Evolutionary conservation across 2,888 invertebrate genomes (phyloP), one percentile per base, ranked within the genome.

Genomic region (Dorcus hopei): DNA sequence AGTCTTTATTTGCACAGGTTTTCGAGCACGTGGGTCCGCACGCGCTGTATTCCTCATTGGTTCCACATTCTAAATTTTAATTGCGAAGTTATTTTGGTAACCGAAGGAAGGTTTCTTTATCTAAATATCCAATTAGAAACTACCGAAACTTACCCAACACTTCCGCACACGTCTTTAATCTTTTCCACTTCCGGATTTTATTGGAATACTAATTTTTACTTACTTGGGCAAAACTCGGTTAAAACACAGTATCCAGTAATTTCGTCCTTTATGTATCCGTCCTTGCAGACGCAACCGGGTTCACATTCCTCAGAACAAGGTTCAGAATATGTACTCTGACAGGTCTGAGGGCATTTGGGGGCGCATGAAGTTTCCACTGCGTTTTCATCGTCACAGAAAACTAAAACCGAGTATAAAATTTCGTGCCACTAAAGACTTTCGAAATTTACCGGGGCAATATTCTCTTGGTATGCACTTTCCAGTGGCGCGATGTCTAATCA

Each of bases 401-500:
- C 42, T 42, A 42, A 14, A 42, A 4, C 1, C 6, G 5, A 33
- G 5, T 7, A 7, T 33, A 5, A 33, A 33, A 33, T 33, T 33
- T 33, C 3, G 26, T 4, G 26, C 6, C 26, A 33, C 6, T 33
- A 4, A 33, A 14, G 14, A 1, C 14, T 14, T 14, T 14, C 1
- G 14, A 14, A 14, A 14, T 33, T 33, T 33, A 33, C 53, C 41
- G 43, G 54, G 54, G 50, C 58, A 58, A 9, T 39, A 9, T 3
- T 26, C 23, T 11, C 49, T 49, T 6, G 14, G 41, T 9, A 53
- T 39, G 16, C 59, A 59, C 14, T n/a, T 7, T 41, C 52, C 55
- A 19, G 26, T 59, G 7, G 41, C 40, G 9, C 41, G 41, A 14
- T 55, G 38, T 41, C 3, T 75, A 72, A 38, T 26, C 1, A 57